phyloP scores from a whole-genome alignment of 2,888 invertebrate species.

The Tipula unca region DNA sequence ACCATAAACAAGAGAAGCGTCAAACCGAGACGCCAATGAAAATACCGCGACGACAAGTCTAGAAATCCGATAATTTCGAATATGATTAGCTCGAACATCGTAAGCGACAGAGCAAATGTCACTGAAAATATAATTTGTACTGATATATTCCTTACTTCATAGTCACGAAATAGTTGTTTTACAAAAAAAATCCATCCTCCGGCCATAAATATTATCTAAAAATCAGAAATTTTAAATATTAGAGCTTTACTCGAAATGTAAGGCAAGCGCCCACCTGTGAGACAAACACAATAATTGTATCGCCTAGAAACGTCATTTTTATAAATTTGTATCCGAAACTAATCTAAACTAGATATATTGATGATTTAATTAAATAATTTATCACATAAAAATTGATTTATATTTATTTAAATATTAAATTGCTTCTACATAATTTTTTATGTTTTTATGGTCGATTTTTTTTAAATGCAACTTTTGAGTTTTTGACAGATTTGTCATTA shows the following conservation, averaged over 20 bases:
- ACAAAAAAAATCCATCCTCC: conserved; percentile 99
- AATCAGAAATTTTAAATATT: background rate
- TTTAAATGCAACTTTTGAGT: background rate
- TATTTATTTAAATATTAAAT: background rate
- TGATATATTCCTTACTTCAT: conserved; percentile 90
- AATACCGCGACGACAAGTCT: conserved; percentile 66
- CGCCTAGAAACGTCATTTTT: conserved; percentile 73
- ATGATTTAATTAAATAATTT: background rate
- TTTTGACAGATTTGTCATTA: background rate
- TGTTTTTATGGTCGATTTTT: background rate
- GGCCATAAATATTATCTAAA: conserved; percentile 83
- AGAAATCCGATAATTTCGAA: conserved; percentile 95
- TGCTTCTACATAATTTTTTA: background rate
- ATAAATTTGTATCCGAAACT: background rate
- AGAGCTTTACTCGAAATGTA: background rate
- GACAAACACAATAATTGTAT: conserved; percentile 72
- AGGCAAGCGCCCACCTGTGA: conserved; percentile 54
- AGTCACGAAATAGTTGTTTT: conserved; percentile 92
- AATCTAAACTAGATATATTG: background rate
- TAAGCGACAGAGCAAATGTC: conserved; percentile 93
- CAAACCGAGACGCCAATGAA: conserved; percentile 88
- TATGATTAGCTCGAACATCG: conserved; percentile 98
- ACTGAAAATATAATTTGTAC: conserved; percentile 94
- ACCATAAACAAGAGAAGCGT: conserved; percentile 88
- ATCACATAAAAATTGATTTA: background rate